Base-by-base conservation (phyloP, 2,888 invertebrate species). In the Melanotus villosus region DNA sequence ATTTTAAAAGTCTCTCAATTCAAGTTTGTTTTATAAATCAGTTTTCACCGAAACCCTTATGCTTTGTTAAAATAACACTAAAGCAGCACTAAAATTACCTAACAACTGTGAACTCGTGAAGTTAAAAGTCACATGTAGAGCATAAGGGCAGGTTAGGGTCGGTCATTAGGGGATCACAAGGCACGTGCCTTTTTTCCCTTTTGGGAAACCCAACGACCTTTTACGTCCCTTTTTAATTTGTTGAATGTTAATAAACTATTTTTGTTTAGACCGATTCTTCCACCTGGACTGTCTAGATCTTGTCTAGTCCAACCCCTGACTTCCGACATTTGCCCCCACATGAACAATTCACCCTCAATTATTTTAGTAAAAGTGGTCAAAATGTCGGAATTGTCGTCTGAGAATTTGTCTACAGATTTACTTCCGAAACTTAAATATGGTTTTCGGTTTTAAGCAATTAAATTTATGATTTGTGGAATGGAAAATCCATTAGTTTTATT, bases 201-300 rank as follows among this genome's bases (percentile, higher is more conserved):
- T 30, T 12, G 12, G 12, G 34, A 34, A 34, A 12, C 34, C 26
- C 6, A 19, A 38, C 12, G 38, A 36, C 32, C 14, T 65, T 47
- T 47, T n/a, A n/a, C 43, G 45, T 60, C 68, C 26, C 36, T 2
- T 52, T 66, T 54, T 41, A 67, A 45, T 50, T 58, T 16, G 19
- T 64, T 6, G 16, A 12, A 21, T 30, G 10, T 21, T 47, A 68
- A 59, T 68, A 58, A 19, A 23, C 45, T 26, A 63, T 68, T 68
- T 58, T 65, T 65, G 38, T 60, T 65, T 54, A 34, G 18, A 23
- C n/a, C 18, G 18, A 21, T 26, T 54, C 34, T 30, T 57, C 62
- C 74, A 74, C 74, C 74, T 74, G 74, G 74, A 56, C 67, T 47
- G 74, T 74, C 74, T 74, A 72, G 74, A 36, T 64, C 54, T 14